phyloP scores from a whole-genome alignment of 2,797 vertebrate genomes.

The Oreochromis grahami region DNA sequence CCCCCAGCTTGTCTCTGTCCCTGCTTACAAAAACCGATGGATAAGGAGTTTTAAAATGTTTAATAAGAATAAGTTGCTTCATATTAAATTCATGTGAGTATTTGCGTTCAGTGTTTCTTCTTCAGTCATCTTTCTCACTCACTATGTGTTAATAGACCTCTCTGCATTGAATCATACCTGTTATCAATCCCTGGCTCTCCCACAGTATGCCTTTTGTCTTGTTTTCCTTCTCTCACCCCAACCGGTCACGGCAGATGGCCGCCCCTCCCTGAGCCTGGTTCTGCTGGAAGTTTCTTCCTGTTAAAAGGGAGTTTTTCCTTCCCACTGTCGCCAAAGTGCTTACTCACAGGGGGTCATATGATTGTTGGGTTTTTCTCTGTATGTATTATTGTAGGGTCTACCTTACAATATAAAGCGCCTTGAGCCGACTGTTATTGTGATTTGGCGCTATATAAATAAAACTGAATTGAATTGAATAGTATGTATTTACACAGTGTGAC shows the following conservation, averaged over 20 bases:
- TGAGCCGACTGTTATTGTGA: neutral
- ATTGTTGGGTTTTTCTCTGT: neutral
- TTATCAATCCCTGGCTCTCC: neutral
- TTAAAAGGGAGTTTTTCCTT: neutral
- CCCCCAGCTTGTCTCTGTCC: constrained; percentile 24
- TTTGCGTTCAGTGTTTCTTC: neutral
- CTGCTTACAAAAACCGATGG: constrained; percentile 34
- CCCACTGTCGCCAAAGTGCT: neutral
- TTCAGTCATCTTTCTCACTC: neutral
- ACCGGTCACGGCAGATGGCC: neutral
- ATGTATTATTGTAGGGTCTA: neutral
- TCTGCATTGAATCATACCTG: neutral
- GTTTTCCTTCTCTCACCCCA: neutral
- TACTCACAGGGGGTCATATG: neutral
- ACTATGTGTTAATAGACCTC: neutral
- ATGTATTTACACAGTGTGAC: neutral
- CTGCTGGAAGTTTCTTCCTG: neutral
- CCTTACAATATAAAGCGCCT: neutral
- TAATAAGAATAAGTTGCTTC: neutral
- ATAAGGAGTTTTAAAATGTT: neutral
- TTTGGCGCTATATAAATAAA: neutral
- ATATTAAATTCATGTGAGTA: neutral
- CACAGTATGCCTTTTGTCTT: neutral
- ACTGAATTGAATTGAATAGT: no score
- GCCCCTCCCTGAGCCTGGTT: neutral